A percentile compares a stretch with the other conserved stretches of the same genome.
These are phyloP conservation scores for Anguilla megastoma DNA, from an alignment of 2,797 vertebrate species.

Conservation along the genomic window DNA sequence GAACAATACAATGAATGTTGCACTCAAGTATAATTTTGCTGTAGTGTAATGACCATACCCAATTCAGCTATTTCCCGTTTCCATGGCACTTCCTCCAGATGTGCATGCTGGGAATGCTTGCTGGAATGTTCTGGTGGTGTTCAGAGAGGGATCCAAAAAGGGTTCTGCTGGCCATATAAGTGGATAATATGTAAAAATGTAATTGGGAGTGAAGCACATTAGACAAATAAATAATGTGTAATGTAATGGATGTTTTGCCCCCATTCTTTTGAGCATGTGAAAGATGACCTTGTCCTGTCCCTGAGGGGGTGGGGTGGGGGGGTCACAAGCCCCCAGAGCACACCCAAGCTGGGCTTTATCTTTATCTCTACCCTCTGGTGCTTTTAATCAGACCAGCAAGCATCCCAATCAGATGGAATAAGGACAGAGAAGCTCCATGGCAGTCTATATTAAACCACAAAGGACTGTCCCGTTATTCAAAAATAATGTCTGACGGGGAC, in stretches of 20 bases:
- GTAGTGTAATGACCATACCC: neutral
- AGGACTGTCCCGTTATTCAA: no score
- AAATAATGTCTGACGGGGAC: no score
- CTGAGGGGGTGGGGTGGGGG: neutral
- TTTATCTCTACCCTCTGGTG: constrained; percentile 68
- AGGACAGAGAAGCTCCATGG: neutral
- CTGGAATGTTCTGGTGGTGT: neutral
- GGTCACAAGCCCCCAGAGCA: constrained; percentile 49
- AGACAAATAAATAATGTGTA: neutral
- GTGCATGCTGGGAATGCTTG: neutral
- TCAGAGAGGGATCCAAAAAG: neutral
- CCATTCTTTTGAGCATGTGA: neutral
- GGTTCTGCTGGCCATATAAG: neutral
- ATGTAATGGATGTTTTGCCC: neutral
- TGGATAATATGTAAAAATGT: constrained; percentile 10
- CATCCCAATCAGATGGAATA: constrained; percentile 62
- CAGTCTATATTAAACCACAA: no score
- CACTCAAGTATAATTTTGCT: neutral
- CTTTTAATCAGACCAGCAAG: constrained; percentile 75
- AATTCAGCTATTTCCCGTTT: neutral
- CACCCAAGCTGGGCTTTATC: constrained; percentile 49
- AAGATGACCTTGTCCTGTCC: neutral
- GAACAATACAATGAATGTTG: neutral
- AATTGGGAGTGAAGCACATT: neutral
- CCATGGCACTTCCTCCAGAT: no score